Evolutionary conservation across 2,888 invertebrate species (phyloP).

Genomic region (Labia minor): DNA sequence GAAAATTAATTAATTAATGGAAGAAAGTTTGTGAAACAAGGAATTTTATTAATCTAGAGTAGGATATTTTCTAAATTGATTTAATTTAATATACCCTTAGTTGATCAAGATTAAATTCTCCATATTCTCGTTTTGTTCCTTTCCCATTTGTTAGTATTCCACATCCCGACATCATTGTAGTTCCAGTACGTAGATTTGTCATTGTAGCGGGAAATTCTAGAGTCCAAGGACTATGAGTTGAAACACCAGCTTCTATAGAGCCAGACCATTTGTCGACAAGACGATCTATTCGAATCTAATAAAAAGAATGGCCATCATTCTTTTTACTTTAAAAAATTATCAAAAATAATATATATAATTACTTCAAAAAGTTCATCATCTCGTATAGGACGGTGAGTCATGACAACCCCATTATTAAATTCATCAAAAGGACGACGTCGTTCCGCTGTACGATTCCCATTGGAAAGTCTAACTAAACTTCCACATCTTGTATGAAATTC

Average conservation of each 20-base stretch:
- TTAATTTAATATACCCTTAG: slow-evolving; percentile 53
- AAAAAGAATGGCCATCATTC: slow-evolving; percentile 24
- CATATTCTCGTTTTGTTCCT: slow-evolving; percentile 84
- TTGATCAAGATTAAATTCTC: slow-evolving; percentile 87
- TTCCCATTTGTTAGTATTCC: slow-evolving; percentile 94
- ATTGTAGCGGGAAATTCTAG: slow-evolving; percentile 92
- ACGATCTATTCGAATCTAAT: slow-evolving; percentile 74
- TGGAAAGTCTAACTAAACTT: slow-evolving; percentile 71
- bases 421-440: slow-evolving; percentile 80
- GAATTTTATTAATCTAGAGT: too few relatives aligned
- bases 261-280: slow-evolving; percentile 94
- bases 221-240: slow-evolving; percentile 80
- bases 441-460: slow-evolving; percentile 72
- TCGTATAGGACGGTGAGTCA: slow-evolving; percentile 78
- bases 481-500: slow-evolving; percentile 84
- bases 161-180: slow-evolving; percentile 94
- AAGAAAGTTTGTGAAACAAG: too few relatives aligned
- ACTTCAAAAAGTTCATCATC: slow-evolving; percentile 86
- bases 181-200: slow-evolving; percentile 89
- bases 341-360: slow-evolving; percentile 19
- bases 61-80: too few relatives aligned
- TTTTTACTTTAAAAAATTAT: not conserved
- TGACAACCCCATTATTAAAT: slow-evolving; percentile 91
- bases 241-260: slow-evolving; percentile 86
- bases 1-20: too few relatives aligned